A percentile compares a stretch with the other conserved stretches of the same genome.
Evolutionary conservation across 1,140 invertebrate genomes (phyloP).

Genomic region (Apocrypta bakeri): DNA sequence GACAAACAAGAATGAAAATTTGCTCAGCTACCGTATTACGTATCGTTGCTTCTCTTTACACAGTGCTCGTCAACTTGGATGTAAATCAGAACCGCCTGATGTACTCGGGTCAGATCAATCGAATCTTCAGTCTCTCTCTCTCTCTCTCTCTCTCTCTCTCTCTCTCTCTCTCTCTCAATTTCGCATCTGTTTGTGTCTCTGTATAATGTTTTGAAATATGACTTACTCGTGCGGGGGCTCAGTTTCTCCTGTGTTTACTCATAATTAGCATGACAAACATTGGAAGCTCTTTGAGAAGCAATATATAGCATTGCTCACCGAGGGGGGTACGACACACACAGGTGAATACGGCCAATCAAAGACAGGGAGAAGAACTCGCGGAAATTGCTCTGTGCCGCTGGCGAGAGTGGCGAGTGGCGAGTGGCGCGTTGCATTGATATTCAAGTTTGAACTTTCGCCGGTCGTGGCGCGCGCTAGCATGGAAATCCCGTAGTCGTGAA

Average conservation of each 20-base stretch:
- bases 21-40: neutral
- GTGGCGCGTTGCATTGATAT: conserved; percentile 22
- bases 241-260: conserved; percentile 10
- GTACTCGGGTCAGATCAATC: neutral
- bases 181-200: neutral
- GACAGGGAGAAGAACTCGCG: neutral
- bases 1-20: neutral
- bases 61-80: neutral
- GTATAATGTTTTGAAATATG: conserved; percentile 23
- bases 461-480: neutral
- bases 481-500: neutral
- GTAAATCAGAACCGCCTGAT: conserved; percentile 34
- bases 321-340: neutral
- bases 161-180: no score
- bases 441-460: conserved; percentile 1
- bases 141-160: no score
- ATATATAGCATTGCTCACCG: neutral
- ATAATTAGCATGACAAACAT: conserved; percentile 59
- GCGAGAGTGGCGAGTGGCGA: no score
- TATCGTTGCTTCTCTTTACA: no score
- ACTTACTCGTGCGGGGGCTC: conserved; percentile 30
- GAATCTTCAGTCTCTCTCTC: conserved; percentile 20
- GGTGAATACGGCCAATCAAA: neutral
- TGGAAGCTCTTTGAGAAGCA: conserved; percentile 3
- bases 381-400: neutral